Evolutionary conservation across 64 coral and sea anemone genomes (phyloP).

Genomic region (Cladopsammia gracilis): DNA sequence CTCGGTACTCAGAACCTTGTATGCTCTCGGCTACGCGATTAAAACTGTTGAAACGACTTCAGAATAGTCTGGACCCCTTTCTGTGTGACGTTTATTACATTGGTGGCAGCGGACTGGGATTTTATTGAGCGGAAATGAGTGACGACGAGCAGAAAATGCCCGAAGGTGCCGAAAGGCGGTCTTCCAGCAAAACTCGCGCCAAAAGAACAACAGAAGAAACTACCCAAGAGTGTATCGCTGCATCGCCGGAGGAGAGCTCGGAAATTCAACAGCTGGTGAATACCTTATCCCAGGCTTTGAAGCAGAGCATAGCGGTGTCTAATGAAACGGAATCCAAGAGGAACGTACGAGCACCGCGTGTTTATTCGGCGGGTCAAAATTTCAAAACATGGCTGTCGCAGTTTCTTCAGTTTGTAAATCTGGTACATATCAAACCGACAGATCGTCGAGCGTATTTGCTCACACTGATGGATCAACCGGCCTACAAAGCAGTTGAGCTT

Average conservation of each 20-base stretch:
- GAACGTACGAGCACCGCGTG: conserved; percentile 34
- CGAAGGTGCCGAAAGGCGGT: background rate
- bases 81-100: too few relatives aligned
- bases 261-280: conserved; percentile 23
- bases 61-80: too few relatives aligned
- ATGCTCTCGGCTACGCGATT: too few relatives aligned
- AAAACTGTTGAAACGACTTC: too few relatives aligned
- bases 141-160: background rate
- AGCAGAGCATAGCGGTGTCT: conserved; percentile 6
- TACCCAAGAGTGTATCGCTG: too few relatives aligned
- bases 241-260: conserved; percentile 18
- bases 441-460: conserved; percentile 55
- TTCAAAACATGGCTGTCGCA: conserved; percentile 49
- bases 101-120: too few relatives aligned
- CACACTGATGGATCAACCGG: conserved; percentile 51
- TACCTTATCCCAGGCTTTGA: conserved; percentile 20
- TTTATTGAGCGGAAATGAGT: conserved; percentile 12
- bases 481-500: conserved; percentile 63
- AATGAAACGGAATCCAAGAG: conserved; percentile 36
- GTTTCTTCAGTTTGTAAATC: conserved; percentile 53
- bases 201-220: background rate
- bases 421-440: conserved; percentile 13
- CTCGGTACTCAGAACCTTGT: too few relatives aligned
- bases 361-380: conserved; percentile 31
- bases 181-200: background rate